Percentiles rank a stretch among this genome's conserved stretches.
phyloP scores from a whole-genome alignment of 1,140 invertebrate species.

The Bombus turneri region DNA sequence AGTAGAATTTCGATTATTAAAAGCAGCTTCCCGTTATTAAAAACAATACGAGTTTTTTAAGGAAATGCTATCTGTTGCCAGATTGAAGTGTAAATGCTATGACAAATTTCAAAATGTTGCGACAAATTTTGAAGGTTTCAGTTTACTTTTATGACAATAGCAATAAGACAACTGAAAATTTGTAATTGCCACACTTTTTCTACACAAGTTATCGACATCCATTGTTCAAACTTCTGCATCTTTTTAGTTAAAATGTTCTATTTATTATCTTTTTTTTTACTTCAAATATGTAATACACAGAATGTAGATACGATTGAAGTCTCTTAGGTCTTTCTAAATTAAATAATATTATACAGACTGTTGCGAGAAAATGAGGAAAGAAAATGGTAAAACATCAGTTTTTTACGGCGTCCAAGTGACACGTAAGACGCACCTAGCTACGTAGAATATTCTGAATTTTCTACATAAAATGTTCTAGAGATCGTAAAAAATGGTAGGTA shows the following conservation, averaged over 20 bases:
- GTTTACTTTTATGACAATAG: background rate
- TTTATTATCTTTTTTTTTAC: background rate
- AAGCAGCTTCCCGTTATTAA: too few species aligned
- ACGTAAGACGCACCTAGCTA: background rate
- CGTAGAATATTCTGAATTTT: background rate
- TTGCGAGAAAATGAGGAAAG: background rate
- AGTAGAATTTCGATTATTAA: too few species aligned
- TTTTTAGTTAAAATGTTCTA: background rate
- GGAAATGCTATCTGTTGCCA: too few species aligned
- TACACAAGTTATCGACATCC: too few species aligned
- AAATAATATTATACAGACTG: background rate
- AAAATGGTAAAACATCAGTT: too few species aligned
- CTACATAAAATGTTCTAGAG: background rate
- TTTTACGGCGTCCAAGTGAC: background rate
- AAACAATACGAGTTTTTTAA: too few species aligned
- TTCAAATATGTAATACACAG: too few species aligned
- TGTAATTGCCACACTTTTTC: too few species aligned
- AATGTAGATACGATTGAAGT: background rate
- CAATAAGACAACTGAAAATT: too few species aligned
- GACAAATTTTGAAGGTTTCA: background rate
- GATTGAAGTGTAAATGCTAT: too few species aligned
- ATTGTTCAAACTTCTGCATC: too few species aligned
- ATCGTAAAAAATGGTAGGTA: too few species aligned
- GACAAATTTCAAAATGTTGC: background rate
- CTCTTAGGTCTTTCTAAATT: background rate